Evolutionary conservation across 2,113 vertebrate species (phyloP).

Genomic region (Cyprinus carpio): DNA sequence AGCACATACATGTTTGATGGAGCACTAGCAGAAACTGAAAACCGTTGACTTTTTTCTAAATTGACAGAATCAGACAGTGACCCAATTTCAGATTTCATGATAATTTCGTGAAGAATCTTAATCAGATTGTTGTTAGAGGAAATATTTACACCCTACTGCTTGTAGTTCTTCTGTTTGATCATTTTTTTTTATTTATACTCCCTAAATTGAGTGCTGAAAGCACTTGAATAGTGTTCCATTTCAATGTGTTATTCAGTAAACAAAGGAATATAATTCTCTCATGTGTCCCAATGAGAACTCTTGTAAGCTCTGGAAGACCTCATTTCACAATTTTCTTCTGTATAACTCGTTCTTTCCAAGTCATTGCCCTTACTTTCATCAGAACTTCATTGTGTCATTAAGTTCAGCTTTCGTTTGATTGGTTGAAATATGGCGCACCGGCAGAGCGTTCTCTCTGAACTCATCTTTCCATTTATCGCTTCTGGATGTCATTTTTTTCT

Average conservation of each 20-base stretch:
- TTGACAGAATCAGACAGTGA: neutral
- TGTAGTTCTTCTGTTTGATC: neutral
- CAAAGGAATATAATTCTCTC: neutral
- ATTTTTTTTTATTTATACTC: neutral
- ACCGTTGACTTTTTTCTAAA: neutral
- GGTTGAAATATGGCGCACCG: constrained; percentile 12
- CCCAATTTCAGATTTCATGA: neutral
- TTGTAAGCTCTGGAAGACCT: constrained; percentile 12
- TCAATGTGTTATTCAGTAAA: neutral
- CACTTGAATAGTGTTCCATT: neutral
- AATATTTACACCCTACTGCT: neutral
- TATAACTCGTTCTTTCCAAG: neutral
- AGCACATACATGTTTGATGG: neutral
- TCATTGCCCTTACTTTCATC: constrained; percentile 21
- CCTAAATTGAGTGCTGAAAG: neutral
- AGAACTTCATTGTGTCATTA: constrained; percentile 15
- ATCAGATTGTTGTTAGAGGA: neutral
- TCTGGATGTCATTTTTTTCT: neutral
- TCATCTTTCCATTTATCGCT: neutral
- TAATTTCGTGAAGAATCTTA: neutral
- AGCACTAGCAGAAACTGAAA: neutral
- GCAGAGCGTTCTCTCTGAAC: constrained; percentile 25
- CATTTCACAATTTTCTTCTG: neutral
- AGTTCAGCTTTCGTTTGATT: neutral
- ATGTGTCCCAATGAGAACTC: neutral